phyloP scores from a whole-genome alignment of 2,113 vertebrate species.

The Theristicus caerulescens region DNA sequence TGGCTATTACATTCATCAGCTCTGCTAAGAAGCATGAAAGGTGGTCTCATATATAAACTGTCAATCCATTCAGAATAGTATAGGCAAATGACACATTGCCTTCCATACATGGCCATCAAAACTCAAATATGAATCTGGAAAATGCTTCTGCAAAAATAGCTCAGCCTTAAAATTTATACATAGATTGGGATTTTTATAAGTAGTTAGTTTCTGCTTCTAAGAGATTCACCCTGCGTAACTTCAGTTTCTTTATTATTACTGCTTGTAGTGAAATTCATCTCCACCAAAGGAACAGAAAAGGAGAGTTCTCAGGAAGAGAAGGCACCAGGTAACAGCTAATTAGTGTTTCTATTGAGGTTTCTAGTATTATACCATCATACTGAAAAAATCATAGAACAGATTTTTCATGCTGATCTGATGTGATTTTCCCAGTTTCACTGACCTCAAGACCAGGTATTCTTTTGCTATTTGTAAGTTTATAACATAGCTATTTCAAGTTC shows the following conservation, averaged over 20 bases:
- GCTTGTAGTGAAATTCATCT: background rate
- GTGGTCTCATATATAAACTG: background rate
- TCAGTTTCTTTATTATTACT: background rate
- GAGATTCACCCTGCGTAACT: background rate
- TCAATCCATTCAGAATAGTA: background rate
- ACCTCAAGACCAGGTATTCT: background rate
- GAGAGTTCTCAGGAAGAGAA: background rate
- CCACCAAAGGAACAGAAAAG: background rate
- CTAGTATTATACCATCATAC: background rate
- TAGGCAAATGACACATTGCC: background rate
- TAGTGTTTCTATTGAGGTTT: background rate
- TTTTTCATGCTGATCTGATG: background rate
- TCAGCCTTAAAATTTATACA: background rate
- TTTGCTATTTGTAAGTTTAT: background rate
- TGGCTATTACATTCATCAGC: too few species aligned
- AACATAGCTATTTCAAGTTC: background rate
- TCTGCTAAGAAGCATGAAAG: background rate
- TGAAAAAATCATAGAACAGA: background rate
- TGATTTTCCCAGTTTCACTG: background rate
- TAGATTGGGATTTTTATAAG: background rate
- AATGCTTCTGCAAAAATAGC: background rate
- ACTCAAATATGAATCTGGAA: background rate
- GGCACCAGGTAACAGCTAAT: background rate
- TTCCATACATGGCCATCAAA: background rate
- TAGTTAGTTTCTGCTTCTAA: background rate